Conservation (phyloP, 2,888 invertebrate species). For the Torymus texanus region DNA sequence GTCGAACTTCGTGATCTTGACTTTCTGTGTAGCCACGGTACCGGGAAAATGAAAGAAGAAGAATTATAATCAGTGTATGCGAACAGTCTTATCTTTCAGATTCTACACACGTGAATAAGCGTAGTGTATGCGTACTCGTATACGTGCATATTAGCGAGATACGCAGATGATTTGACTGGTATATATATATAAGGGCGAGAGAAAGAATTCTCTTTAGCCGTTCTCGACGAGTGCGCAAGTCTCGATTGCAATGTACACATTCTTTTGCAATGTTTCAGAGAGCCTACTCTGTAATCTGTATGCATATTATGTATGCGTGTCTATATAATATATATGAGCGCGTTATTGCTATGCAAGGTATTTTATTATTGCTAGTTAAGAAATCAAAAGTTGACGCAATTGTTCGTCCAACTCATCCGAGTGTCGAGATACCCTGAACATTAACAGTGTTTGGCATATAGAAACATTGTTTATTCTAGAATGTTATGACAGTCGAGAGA, state of each 20-base stretch:
- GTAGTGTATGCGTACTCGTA: too few species aligned
- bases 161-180: not conserved
- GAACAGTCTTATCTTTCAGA: too few species aligned
- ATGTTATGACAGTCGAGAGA: not conserved
- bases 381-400: slow-evolving; percentile 50
- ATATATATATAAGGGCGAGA: too few species aligned
- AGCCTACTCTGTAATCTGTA: not conserved
- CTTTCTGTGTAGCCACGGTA: slow-evolving; percentile 78
- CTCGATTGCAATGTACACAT: slow-evolving; percentile 24
- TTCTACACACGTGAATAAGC: not conserved
- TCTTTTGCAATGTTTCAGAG: slow-evolving; percentile 38
- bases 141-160: slow-evolving; percentile 9
- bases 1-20: slow-evolving; percentile 92
- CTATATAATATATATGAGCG: too few species aligned
- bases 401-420: not conserved
- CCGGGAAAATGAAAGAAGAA: slow-evolving; percentile 65
- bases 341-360: slow-evolving; percentile 23
- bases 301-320: too few species aligned
- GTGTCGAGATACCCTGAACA: not conserved
- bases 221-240: not conserved
- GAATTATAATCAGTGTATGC: slow-evolving; percentile 5
- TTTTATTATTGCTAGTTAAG: slow-evolving; percentile 41
- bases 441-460: not conserved
- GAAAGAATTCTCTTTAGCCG: not conserved
- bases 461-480: not conserved